phyloP scores from a whole-genome alignment of 1,140 invertebrate species.

The Battus philenor region DNA sequence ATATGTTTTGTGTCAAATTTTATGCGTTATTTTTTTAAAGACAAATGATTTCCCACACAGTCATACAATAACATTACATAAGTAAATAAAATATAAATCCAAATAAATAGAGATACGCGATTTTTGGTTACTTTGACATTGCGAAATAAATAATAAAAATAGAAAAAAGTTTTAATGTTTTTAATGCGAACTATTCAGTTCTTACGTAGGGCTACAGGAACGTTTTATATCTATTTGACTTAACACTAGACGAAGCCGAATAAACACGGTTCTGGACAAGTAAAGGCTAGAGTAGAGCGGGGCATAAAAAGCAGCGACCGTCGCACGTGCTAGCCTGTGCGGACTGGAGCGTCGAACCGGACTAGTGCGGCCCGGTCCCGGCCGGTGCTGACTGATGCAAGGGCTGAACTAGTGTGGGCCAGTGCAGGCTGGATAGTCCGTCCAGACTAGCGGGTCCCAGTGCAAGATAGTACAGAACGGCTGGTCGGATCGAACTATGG shows the following conservation, averaged over 20 bases:
- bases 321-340: background rate
- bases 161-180: constrained; percentile 21
- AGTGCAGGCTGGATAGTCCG: too few species aligned
- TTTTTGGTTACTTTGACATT: constrained; percentile 56
- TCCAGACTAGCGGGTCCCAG: too few species aligned
- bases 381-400: too few species aligned
- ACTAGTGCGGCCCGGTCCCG: too few species aligned
- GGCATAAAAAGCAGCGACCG: background rate
- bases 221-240: constrained; percentile 35
- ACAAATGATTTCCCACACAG: constrained; percentile 34
- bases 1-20: constrained; percentile 36
- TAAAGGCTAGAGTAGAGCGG: constrained; percentile 4
- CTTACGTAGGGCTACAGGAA: constrained; percentile 55
- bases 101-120: constrained; percentile 46
- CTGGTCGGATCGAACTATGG: too few species aligned
- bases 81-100: constrained; percentile 45
- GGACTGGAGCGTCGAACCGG: too few species aligned
- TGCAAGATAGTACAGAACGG: too few species aligned
- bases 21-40: constrained; percentile 1
- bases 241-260: constrained; percentile 11
- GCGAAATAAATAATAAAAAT: constrained; percentile 44
- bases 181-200: constrained; percentile 19
- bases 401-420: too few species aligned
- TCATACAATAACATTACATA: constrained; percentile 46
- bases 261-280: constrained; percentile 3